Base-by-base conservation (phyloP, 2,113 vertebrate species). In the Alexandromys fortis region DNA sequence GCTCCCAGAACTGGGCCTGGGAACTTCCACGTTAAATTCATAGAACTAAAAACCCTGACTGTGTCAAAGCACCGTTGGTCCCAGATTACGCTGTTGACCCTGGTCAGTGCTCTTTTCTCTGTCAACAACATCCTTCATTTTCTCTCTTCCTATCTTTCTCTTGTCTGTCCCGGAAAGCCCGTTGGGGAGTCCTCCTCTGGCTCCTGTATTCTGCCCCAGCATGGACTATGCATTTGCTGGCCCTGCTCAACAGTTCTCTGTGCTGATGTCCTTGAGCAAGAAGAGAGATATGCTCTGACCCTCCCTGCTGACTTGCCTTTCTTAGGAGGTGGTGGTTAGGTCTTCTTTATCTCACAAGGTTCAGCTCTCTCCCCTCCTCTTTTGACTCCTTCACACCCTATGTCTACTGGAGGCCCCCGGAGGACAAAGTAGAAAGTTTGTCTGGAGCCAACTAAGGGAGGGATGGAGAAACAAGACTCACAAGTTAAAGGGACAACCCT, bases 1-100 rank as follows among this genome's bases (percentile, higher is more conserved):
- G 45, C 22, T n/a, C 21, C 90, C 45, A 35, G 61, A 68, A 61
- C 33, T 63, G 26, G 7, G 2, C 30, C 33, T 88, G 67, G 73
- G 55, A 6, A 19, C 47, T 58, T n/a, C 7, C 38, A 65, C 26
- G 1, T 42, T 45, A 24, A 65, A 30, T 28, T 42, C 38, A 28
- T 28, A 4, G 3, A 83, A 63, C n/a, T 83, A 16, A 63, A 63
- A 65, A 17, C 76, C 58, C 35, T 19, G 63, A 24, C 21, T 28
- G 6, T 24, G 21, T 35, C n/a, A 19, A 47, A 47, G 35, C 45
- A 19, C 70, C 4, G 5, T 8, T 42, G 26, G 75, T 70, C 82
- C 45, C 68, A 42, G 21, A 35, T 5, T 1, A 13, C 1, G 11
- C 7, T 3, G 13, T 5, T 5, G 6, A 21, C 42, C 11, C 49